Evolutionary conservation across 2,113 vertebrate genomes (phyloP).

Genomic region (Coptodon bakossiorum): DNA sequence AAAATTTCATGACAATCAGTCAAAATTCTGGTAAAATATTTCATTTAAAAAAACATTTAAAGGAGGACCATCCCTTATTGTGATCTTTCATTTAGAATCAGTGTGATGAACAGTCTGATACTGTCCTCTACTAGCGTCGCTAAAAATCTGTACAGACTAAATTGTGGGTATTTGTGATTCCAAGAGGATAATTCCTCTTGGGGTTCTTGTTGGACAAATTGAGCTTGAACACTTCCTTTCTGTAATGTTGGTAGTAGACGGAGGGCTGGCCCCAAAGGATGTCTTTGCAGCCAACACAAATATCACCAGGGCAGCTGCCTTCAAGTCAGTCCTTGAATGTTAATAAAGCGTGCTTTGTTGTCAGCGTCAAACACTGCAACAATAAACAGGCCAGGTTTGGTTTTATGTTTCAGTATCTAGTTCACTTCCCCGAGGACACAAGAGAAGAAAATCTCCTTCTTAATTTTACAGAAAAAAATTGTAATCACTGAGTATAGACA

Average conservation of each 20-base stretch:
- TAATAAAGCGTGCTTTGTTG: not conserved
- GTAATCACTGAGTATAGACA: not conserved
- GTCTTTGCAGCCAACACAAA: not conserved
- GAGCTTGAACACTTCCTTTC: not conserved
- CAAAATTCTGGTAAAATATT: not conserved
- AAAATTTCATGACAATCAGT: not conserved
- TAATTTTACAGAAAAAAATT: not conserved
- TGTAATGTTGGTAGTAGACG: not conserved
- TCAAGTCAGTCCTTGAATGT: not conserved
- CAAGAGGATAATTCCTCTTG: not conserved
- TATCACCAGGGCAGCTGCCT: not conserved
- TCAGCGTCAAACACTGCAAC: not conserved
- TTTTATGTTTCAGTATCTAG: not conserved
- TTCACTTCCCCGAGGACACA: not conserved
- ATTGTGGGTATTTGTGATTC: not conserved
- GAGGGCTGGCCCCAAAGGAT: not conserved
- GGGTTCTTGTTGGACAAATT: not conserved
- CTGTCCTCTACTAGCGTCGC: not conserved
- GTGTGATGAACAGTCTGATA: not conserved
- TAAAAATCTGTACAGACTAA: not conserved
- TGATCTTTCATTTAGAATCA: not conserved
- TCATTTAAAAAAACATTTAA: not conserved
- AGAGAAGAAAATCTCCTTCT: not conserved
- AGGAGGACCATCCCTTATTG: not conserved
- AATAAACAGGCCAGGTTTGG: not conserved